Evolutionary conservation across 2,888 invertebrate species (phyloP).

Genomic region (Tenthredo mesomela): DNA sequence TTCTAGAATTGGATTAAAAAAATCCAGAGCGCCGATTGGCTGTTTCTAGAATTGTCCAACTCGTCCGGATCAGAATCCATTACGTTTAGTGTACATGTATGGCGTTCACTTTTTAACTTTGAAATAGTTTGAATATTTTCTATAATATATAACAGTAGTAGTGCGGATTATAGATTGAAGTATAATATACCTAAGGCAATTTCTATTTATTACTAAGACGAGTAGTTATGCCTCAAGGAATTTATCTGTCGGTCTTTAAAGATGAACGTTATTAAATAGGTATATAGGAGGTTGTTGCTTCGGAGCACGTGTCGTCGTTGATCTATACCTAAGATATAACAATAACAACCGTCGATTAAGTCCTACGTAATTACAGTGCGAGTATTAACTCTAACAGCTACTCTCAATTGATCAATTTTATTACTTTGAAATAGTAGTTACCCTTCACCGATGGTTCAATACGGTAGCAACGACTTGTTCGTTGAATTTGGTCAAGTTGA

Average conservation of each 20-base stretch:
- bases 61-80: no score
- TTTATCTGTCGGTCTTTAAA: conserved; percentile 24
- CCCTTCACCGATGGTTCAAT: conserved; percentile 20
- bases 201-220: neutral
- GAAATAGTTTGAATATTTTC: conserved; percentile 18
- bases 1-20: no score
- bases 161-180: neutral
- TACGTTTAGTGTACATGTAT: neutral
- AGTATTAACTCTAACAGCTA: neutral
- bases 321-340: conserved; percentile 28
- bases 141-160: neutral
- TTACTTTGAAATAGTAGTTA: conserved; percentile 8
- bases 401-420: conserved; percentile 24
- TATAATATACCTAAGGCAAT: neutral
- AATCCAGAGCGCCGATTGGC: no score
- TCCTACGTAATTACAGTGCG: conserved; percentile 30
- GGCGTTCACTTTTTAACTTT: conserved; percentile 31
- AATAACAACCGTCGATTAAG: conserved; percentile 36
- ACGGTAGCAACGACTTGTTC: neutral
- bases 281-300: neutral
- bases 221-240: conserved; percentile 12
- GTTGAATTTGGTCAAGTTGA: neutral
- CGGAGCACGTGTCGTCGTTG: conserved; percentile 36
- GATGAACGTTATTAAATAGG: neutral
- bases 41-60: no score